A percentile compares a stretch with the other conserved stretches of the same genome.
These are phyloP conservation scores for Monopis laevigella DNA, from an alignment of 2,888 invertebrate genomes.

Conservation along the genomic window DNA sequence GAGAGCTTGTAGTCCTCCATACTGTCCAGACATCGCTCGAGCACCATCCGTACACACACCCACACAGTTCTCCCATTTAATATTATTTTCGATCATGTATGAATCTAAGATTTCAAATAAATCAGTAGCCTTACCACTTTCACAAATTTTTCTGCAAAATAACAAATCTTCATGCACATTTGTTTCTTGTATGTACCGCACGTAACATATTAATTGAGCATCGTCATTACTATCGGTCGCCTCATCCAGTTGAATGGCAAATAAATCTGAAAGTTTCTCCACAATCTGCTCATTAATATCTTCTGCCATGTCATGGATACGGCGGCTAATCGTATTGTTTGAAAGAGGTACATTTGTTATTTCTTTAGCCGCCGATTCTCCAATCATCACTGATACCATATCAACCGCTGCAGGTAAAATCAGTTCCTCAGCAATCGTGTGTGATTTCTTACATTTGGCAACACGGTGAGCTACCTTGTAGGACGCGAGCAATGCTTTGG, in stretches of 20 bases:
- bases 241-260: too few species aligned
- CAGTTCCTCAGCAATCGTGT: slow-evolving; percentile 23
- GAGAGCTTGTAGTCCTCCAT: too few species aligned
- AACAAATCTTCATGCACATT: slow-evolving; percentile 22
- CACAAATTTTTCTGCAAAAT: slow-evolving; percentile 21
- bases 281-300: slow-evolving; percentile 24
- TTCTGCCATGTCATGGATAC: slow-evolving; percentile 27
- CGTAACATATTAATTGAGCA: slow-evolving; percentile 22
- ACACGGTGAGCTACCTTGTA: slow-evolving; percentile 20
- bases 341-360: slow-evolving; percentile 27
- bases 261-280: too few species aligned
- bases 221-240: slow-evolving; percentile 19
- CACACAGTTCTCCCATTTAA: too few species aligned
- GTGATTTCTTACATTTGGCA: slow-evolving; percentile 21
- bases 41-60: too few species aligned
- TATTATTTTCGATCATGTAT: slow-evolving; percentile 20
- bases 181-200: slow-evolving; percentile 20
- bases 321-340: slow-evolving; percentile 27
- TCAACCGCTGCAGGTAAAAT: slow-evolving; percentile 22
- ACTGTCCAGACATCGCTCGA: too few species aligned
- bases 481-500: slow-evolving; percentile 19
- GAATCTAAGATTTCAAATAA: slow-evolving; percentile 23
- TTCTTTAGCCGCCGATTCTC: slow-evolving; percentile 21
- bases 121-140: slow-evolving; percentile 19
- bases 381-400: slow-evolving; percentile 21